Percentiles rank a stretch among this genome's conserved stretches.
Conservation (phyloP, 1,140 invertebrate species). For the Ylistrum balloti region DNA sequence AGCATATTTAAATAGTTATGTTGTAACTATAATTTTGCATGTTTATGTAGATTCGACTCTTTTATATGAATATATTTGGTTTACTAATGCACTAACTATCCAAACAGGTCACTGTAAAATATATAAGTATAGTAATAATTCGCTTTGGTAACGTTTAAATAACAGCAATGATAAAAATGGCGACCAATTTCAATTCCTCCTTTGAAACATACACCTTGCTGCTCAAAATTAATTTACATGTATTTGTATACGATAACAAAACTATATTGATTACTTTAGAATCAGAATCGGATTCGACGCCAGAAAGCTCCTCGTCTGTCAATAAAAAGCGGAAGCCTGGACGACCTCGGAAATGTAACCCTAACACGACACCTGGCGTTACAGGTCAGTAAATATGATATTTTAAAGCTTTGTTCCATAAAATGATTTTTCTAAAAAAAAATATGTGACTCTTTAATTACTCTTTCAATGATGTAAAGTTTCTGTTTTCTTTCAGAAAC, state of each 20-base stretch:
- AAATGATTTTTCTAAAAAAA: no score
- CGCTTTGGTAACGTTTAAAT: no score
- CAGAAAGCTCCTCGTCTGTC: slow-evolving; percentile 37
- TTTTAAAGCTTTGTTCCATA: no score
- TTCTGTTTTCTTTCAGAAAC: slow-evolving; percentile 85
- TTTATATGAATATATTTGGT: no score
- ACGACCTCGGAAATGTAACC: slow-evolving; percentile 89
- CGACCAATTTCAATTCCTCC: no score
- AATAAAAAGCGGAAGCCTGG: slow-evolving; percentile 93
- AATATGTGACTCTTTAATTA: neutral
- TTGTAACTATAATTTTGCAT: neutral
- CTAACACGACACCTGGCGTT: slow-evolving; percentile 85
- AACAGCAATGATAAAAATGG: no score
- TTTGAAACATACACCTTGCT: neutral
- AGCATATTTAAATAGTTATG: neutral
- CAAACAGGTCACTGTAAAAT: no score
- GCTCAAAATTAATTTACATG: slow-evolving; percentile 42
- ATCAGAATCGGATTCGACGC: slow-evolving; percentile 66
- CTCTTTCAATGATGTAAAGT: neutral
- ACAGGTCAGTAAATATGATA: slow-evolving; percentile 73
- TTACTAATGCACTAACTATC: no score
- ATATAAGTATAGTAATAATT: no score
- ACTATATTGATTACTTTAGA: slow-evolving; percentile 49
- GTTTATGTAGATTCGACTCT: neutral
- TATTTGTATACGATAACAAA: neutral